Conservation (phyloP, 2,797 vertebrate species). For the Pachyuromys duprasi region DNA sequence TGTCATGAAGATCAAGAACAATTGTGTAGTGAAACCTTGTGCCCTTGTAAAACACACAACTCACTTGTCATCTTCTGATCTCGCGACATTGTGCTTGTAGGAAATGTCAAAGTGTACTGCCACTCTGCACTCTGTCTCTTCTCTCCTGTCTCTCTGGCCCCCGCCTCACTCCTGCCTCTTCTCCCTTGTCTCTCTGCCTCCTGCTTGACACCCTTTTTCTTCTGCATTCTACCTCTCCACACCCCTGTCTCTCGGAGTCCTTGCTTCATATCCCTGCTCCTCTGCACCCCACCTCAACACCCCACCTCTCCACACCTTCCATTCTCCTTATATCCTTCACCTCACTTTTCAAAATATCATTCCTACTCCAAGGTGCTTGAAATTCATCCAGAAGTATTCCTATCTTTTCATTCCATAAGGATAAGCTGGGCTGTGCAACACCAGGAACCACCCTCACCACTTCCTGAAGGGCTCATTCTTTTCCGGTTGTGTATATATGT, state of each 20-base stretch:
- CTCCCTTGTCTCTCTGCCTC: neutral
- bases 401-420: neutral
- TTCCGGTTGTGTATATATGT: neutral
- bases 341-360: neutral
- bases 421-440: neutral
- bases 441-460: neutral
- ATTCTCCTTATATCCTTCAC: neutral
- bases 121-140: neutral
- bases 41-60: neutral
- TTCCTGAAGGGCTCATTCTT: neutral
- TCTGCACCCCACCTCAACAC: no score
- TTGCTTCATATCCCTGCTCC: neutral
- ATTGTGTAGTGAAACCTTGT: neutral
- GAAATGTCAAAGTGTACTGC: neutral
- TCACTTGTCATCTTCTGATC: neutral
- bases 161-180: neutral
- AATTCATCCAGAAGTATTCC: neutral
- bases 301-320: no score
- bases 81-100: neutral
- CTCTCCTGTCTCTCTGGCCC: neutral
- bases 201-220: neutral
- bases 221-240: neutral
- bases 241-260: neutral
- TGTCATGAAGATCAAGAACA: neutral
- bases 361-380: neutral